Base-by-base conservation (phyloP, 2,888 invertebrate genomes). In the Mythimna vitellina region DNA sequence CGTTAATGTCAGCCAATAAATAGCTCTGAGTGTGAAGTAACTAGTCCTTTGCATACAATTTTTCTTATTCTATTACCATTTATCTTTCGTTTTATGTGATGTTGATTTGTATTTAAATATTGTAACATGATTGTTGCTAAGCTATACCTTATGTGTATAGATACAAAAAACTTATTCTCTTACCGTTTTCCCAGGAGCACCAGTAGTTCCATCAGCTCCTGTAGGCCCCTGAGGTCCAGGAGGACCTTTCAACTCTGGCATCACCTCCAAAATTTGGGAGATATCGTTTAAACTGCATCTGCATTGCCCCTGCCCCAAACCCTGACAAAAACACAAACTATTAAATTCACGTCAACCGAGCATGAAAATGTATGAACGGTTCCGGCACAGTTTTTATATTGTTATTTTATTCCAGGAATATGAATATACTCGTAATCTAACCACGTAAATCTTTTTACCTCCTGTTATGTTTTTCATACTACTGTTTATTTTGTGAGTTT, bases 151-250 rank as follows among this genome's bases (percentile, higher is more conserved):
- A 46, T 46, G 6, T 17, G 17, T 42, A 42, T 14, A 14, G 12
- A 12, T 25, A 12, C 22, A 14, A 5, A 4, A 22, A 54, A 25
- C 22, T n/a, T 3, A 42, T 17, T n/a, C 12, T 81, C 95, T 96
- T 96, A 98, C 98, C 93, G 98, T 98, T 88, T 97, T 97, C 80
- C 98, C 98, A 78, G 98, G 98, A 74, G 97, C 97, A 42, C 98
- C 98, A 42, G 97, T 97, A 85, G 97, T 98, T 42, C 98, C 98
- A 90, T 98, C 98, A 79, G 97, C 96, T 53, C 98, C 98, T 4
- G 97, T 97, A 6, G 97, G 92, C 0, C 98, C 98, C 70, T 93
- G 94, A 0, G 94, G 92, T 0, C 96, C 96, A 54, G 97, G 97
- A 2, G 97, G 97, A 35, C 98, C 98, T 70, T 97, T 97, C 75